A percentile compares a stretch with the other conserved stretches of the same genome.
phyloP scores from a whole-genome alignment of 2,113 vertebrate species.

The Tachycineta bicolor region DNA sequence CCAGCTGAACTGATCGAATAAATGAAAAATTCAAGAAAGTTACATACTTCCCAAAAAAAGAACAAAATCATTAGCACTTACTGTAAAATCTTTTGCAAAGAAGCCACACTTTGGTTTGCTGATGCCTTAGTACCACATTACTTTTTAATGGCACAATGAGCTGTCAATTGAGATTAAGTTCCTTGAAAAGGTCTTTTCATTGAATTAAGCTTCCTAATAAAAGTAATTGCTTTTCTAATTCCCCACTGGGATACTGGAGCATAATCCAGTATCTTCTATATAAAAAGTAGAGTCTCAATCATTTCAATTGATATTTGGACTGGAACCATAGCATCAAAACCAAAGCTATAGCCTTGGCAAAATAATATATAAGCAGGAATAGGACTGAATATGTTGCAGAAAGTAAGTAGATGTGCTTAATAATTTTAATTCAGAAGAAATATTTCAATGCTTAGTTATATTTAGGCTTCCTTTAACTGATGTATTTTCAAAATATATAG shows the following conservation, averaged over 20 bases:
- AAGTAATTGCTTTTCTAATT: constrained; percentile 37
- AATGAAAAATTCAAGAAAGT: not conserved
- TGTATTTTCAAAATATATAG: not conserved
- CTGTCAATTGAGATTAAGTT: constrained; percentile 26
- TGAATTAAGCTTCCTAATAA: constrained; percentile 54
- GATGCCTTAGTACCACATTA: not conserved
- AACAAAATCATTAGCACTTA: not conserved
- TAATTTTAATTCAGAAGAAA: not conserved
- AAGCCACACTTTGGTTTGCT: not conserved
- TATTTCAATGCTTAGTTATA: not conserved
- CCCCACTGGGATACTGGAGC: not conserved
- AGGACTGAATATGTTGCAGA: not conserved
- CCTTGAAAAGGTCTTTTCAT: constrained; percentile 6
- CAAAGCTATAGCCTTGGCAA: not conserved
- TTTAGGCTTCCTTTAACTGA: not conserved
- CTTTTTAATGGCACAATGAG: not conserved
- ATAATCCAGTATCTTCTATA: not conserved
- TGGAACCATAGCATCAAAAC: not conserved
- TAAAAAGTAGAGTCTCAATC: not conserved
- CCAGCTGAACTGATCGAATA: not conserved
- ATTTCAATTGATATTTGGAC: not conserved
- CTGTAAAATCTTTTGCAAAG: not conserved
- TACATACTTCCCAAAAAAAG: not conserved
- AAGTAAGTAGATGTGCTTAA: not conserved
- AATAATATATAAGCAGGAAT: not conserved